Conservation (phyloP, 2,888 invertebrate species). For the Coelinius sp. region DNA sequence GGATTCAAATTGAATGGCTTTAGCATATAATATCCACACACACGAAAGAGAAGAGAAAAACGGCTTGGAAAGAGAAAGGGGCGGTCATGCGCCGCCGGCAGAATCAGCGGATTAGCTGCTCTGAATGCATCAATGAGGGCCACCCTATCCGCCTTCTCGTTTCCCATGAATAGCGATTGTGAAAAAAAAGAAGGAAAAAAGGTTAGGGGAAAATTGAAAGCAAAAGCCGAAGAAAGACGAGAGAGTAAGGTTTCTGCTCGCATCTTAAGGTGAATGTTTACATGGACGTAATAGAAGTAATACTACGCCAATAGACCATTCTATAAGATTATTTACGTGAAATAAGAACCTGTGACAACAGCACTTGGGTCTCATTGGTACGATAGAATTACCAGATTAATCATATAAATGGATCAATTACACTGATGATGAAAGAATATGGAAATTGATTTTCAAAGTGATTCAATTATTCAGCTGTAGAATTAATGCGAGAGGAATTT, state of each 20-base stretch:
- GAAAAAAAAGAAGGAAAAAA: slow-evolving; percentile 14
- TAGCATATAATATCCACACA: slow-evolving; percentile 33
- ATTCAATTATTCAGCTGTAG: too few species aligned
- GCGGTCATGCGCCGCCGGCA: slow-evolving; percentile 53
- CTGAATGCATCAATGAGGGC: slow-evolving; percentile 49
- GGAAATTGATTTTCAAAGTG: not conserved
- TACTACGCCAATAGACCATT: slow-evolving; percentile 51
- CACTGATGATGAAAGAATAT: not conserved
- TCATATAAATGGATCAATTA: not conserved
- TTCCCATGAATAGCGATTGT: slow-evolving; percentile 34
- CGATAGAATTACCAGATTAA: not conserved
- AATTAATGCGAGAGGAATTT: too few species aligned
- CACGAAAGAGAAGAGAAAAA: slow-evolving; percentile 19
- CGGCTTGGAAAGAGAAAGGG: slow-evolving; percentile 54
- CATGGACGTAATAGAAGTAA: slow-evolving; percentile 50
- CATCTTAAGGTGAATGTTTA: slow-evolving; percentile 18
- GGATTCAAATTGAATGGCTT: slow-evolving; percentile 57
- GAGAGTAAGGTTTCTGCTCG: slow-evolving; percentile 2
- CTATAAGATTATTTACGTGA: slow-evolving; percentile 53
- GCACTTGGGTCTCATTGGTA: slow-evolving; percentile 21
- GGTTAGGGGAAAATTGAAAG: slow-evolving; percentile 11
- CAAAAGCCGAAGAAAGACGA: slow-evolving; percentile 27
- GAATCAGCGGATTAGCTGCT: slow-evolving; percentile 67
- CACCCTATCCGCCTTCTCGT: slow-evolving; percentile 47
- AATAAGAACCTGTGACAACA: slow-evolving; percentile 53